These are phyloP conservation scores for Pyralis farinalis DNA, from an alignment of 2,888 invertebrate genomes.

Conservation along the genomic window DNA sequence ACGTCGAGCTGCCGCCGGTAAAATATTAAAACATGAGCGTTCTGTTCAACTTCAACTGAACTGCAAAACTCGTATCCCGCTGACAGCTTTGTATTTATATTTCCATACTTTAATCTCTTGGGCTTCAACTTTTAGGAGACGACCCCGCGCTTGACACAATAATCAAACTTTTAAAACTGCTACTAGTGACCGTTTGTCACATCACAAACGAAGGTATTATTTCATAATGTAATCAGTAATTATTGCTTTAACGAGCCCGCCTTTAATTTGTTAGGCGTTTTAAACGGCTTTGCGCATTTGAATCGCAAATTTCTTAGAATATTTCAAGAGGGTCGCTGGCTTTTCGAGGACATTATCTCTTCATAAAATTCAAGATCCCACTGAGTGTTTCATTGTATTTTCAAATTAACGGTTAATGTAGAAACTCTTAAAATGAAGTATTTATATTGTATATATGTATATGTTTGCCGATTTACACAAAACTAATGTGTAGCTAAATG, in stretches of 20 bases:
- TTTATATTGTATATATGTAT: no score
- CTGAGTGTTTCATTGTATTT: slow-evolving; percentile 71
- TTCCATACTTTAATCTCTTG: slow-evolving; percentile 15
- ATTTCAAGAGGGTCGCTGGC: slow-evolving; percentile 75
- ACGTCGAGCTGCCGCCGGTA: slow-evolving; percentile 45
- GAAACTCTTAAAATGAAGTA: slow-evolving; percentile 6
- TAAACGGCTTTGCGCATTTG: slow-evolving; percentile 80
- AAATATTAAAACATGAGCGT: slow-evolving; percentile 68
- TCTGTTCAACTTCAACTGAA: slow-evolving; percentile 37
- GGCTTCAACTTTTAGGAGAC: slow-evolving; percentile 14
- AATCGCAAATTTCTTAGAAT: slow-evolving; percentile 80
- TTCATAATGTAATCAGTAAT: slow-evolving; percentile 78
- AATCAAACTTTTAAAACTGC: slow-evolving; percentile 7
- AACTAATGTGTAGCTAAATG: no score
- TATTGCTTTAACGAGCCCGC: slow-evolving; percentile 76
- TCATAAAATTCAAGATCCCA: slow-evolving; percentile 77
- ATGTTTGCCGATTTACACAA: no score
- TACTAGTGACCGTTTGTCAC: slow-evolving; percentile 9
- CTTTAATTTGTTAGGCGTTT: slow-evolving; percentile 81
- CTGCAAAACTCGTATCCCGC: slow-evolving; percentile 32
- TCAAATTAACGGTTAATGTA: slow-evolving; percentile 58
- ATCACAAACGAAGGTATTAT: slow-evolving; percentile 36
- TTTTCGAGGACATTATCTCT: slow-evolving; percentile 77
- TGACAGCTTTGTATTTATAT: slow-evolving; percentile 14
- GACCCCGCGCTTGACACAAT: neutral